These are phyloP conservation scores for Phortica variegata DNA, from an alignment of 1,140 invertebrate species.

Conservation along the genomic window DNA sequence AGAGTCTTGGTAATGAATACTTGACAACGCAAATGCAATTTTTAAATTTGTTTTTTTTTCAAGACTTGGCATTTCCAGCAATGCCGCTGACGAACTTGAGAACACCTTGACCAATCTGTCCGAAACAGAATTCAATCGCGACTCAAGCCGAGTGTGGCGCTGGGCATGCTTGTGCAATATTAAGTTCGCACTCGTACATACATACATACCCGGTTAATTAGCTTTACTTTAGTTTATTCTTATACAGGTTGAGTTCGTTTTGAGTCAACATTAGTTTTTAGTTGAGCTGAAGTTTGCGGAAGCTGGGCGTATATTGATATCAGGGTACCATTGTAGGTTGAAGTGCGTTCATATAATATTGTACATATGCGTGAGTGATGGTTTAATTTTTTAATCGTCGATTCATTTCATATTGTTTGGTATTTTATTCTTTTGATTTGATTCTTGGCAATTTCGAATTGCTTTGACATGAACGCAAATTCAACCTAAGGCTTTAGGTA, in stretches of 20 bases:
- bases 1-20: too few relatives aligned
- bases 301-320: slow-evolving; percentile 57
- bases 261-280: slow-evolving; percentile 22
- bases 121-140: slow-evolving; percentile 55
- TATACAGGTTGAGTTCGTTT: slow-evolving; percentile 3
- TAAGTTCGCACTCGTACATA: slow-evolving; percentile 12
- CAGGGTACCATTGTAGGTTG: slow-evolving; percentile 55
- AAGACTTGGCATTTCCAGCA: too few relatives aligned
- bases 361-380: too few relatives aligned
- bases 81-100: too few relatives aligned
- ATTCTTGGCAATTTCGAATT: slow-evolving; percentile 10
- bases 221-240: slow-evolving; percentile 1
- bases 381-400: too few relatives aligned
- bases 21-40: too few relatives aligned
- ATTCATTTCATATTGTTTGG: slow-evolving; percentile 16
- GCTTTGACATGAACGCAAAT: slow-evolving; percentile 31
- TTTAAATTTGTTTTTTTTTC: too few relatives aligned
- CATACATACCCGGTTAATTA: too few relatives aligned
- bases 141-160: slow-evolving; percentile 53
- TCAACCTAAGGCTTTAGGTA: slow-evolving; percentile 43
- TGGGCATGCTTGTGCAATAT: slow-evolving; percentile 51
- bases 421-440: not conserved
- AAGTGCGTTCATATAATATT: slow-evolving; percentile 37
- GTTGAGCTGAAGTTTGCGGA: slow-evolving; percentile 26
- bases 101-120: too few relatives aligned